phyloP scores from a whole-genome alignment of 2,797 vertebrate species.

The Silurus lanzhouensis region DNA sequence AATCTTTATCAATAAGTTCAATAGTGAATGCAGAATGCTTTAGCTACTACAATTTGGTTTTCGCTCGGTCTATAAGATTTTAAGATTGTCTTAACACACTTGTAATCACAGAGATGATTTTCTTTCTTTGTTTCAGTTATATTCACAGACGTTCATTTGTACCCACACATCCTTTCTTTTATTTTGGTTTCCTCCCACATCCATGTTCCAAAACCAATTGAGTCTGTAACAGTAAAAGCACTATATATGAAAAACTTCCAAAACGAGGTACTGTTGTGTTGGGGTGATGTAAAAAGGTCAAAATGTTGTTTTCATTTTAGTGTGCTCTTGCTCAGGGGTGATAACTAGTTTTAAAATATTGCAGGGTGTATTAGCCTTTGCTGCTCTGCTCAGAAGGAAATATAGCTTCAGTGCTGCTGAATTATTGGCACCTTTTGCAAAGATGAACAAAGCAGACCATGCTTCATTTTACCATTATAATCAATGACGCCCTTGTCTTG shows the following conservation, averaged over 20 bases:
- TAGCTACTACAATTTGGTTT: neutral
- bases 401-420: conserved; percentile 19
- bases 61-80: neutral
- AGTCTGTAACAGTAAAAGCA: neutral
- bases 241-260: neutral
- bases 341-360: neutral
- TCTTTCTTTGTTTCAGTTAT: neutral
- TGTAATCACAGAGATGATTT: neutral
- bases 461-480: neutral
- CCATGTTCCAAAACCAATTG: neutral
- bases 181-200: neutral
- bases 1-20: conserved; percentile 11
- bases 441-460: neutral
- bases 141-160: neutral
- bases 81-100: neutral
- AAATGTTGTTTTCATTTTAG: neutral
- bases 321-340: conserved; percentile 2
- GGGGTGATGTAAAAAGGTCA: conserved; percentile 13
- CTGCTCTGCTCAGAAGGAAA: conserved; percentile 44
- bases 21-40: neutral
- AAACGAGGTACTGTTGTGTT: conserved; percentile 11
- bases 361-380: neutral
- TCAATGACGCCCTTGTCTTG: neutral
- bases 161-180: neutral
- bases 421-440: conserved; percentile 14